Evolutionary conservation across 2,797 vertebrate species (phyloP).

Genomic region (Pangasius sanitwongsei): DNA sequence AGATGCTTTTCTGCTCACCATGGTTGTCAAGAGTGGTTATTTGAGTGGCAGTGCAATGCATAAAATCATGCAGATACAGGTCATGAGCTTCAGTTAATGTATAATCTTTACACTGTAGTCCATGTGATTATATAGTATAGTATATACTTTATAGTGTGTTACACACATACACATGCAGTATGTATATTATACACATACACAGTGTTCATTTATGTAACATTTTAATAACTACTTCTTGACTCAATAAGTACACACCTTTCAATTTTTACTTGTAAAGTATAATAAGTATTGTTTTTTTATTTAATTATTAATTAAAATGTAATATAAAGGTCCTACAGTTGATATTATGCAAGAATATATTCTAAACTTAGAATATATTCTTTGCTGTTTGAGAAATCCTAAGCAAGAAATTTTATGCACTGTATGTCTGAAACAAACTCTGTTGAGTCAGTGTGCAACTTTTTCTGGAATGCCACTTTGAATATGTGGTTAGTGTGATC

Average conservation of each 20-base stretch:
- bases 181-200: background rate
- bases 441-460: background rate
- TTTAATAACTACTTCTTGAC: background rate
- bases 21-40: too few species aligned
- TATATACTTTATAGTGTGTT: background rate
- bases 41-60: too few species aligned
- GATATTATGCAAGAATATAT: background rate
- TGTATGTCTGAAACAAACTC: too few species aligned
- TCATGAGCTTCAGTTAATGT: too few species aligned
- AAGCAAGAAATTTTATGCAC: too few species aligned
- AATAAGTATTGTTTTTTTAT: background rate
- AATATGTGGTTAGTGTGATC: background rate
- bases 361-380: background rate
- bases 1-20: background rate
- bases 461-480: background rate
- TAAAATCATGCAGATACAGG: too few species aligned
- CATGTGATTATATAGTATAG: too few species aligned
- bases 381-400: too few species aligned
- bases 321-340: too few species aligned
- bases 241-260: background rate
- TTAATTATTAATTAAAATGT: background rate
- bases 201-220: background rate
- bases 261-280: background rate
- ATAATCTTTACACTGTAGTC: too few species aligned
- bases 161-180: too few species aligned